Base-by-base conservation (phyloP, 2,888 invertebrate genomes). In the Candidula unifasciata region DNA sequence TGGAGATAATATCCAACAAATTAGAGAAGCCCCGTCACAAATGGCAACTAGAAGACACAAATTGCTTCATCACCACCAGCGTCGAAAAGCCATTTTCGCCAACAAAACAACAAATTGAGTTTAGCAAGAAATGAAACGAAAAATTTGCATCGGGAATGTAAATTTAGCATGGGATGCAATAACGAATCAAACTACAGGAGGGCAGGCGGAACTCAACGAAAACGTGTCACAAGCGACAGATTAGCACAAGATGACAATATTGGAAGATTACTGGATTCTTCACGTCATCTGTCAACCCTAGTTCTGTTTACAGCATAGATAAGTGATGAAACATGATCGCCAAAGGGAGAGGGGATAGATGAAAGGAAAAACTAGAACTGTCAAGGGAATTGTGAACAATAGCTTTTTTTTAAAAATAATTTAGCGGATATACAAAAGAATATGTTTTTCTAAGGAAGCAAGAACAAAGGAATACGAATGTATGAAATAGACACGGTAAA, bases 141-240 rank as follows among this genome's bases (percentile, higher is more conserved):
- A 64, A 74, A 82, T 82, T 74, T 82, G 82, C 82, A 82, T 82
- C 30, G 60, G 73, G 27, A 82, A 74, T 82, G 57, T 44, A 82
- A 82, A 82, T 73, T 73, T 82, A 18, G 44, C 73, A 82, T 21
- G 57, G 71, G 64, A 10, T 64, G 71, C 35, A 74, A 30, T 35
- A 66, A 52, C 64, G 79, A 79, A 68, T 79, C 79, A 79, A 79
- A 68, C 79, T 68, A 79, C 16, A 2, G 44, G 52, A 66, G 21
- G 27, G 54, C 54, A 2, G 54, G 54, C 30, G 16, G 54, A 30
- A 54, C n/a, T 30, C 16, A 2, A 54, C 0, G 30, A 33, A 54
- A 30, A 54, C 44, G 44, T 73, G 73, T 73, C 73, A 44, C 3
- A n/a, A 73, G 44, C 44, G 73, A 37, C 44, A n/a, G 73, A 52